Base-by-base conservation (phyloP, 1,140 invertebrate species). In the Harlomillsia oculata region DNA sequence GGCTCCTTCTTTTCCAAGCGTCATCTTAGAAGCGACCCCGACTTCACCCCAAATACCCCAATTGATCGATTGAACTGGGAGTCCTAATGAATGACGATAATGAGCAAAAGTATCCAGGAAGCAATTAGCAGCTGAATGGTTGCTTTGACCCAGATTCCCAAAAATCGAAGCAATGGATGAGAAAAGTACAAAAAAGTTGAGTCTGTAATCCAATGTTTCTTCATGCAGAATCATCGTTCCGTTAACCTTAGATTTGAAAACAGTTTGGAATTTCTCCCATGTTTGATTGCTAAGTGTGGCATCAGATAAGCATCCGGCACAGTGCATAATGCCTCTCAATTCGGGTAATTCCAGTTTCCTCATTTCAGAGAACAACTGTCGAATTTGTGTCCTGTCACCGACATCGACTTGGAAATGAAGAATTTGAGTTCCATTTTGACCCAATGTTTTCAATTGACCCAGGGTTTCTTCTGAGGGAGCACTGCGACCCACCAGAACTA, bases 241-340 rank as follows among this genome's bases (percentile, higher is more conserved):
- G 11, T 53, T 29, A 2, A 61, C 53, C 29, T 61, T 61, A 5
- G 59, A 18, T 18, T 61, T 34, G 18, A 46, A 56, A 30, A 43
- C 28, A 0, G 14, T 29, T 26, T 34, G 9, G 4, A 61, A 56
- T 30, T 32, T 37, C 3, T 61, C 59, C 49, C 32, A 29, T 0
- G n/a, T 25, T 37, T 45, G 53, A 25, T 39, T 45, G 26, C 4
- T 29, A 6, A 61, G 13, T n/a, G 48, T 18, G 14, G 20, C 54
- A 30, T 61, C 53, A 2, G 48, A 25, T 5, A 56, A 18, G 2
- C 36, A 8, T 30, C 59, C 59, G 2, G 59, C 54, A 1, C 30
- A 21, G n/a, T 61, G 53, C 45, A 61, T 55, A 26, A 61, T 48
- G 29, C 59, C 59, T 13, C 50, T 21, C 11, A 61, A 13, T 5